Percentiles rank a stretch among this genome's conserved stretches.
Conservation (phyloP, 2,888 invertebrate genomes). For the Agriopis marginaria region DNA sequence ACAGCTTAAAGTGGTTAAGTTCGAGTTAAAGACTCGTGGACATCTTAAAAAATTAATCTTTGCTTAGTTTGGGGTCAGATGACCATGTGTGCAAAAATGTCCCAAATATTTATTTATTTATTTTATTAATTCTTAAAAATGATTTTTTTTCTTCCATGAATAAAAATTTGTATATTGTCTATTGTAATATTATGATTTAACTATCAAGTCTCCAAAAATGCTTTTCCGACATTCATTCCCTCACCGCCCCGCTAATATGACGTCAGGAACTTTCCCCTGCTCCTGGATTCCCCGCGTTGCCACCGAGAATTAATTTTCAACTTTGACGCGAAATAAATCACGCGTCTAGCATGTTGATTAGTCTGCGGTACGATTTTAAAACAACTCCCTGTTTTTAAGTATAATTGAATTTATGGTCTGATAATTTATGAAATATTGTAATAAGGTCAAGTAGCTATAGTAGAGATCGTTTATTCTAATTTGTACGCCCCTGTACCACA, state of each 20-base stretch:
- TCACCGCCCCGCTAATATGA: conserved; percentile 30
- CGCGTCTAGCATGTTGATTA: conserved; percentile 75
- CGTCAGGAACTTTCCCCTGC: conserved; percentile 30
- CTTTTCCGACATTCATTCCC: conserved; percentile 15
- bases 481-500: too few relatives aligned
- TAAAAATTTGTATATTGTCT: too few relatives aligned
- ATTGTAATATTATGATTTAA: not conserved
- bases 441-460: too few relatives aligned
- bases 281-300: conserved; percentile 31
- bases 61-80: too few relatives aligned
- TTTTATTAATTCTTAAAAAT: too few relatives aligned
- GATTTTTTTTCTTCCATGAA: too few relatives aligned
- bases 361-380: conserved; percentile 62
- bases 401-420: conserved; percentile 47
- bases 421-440: conserved; percentile 1
- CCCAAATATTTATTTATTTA: too few relatives aligned
- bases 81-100: too few relatives aligned
- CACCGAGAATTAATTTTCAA: conserved; percentile 81
- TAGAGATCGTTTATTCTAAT: too few relatives aligned
- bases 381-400: conserved; percentile 59
- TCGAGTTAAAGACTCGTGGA: too few relatives aligned
- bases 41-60: too few relatives aligned
- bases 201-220: not conserved
- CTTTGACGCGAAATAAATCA: conserved; percentile 78
- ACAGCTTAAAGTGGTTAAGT: too few relatives aligned